Evolutionary conservation across 2,113 vertebrate species (phyloP).

Genomic region (Nothocercus nigrocapillus): DNA sequence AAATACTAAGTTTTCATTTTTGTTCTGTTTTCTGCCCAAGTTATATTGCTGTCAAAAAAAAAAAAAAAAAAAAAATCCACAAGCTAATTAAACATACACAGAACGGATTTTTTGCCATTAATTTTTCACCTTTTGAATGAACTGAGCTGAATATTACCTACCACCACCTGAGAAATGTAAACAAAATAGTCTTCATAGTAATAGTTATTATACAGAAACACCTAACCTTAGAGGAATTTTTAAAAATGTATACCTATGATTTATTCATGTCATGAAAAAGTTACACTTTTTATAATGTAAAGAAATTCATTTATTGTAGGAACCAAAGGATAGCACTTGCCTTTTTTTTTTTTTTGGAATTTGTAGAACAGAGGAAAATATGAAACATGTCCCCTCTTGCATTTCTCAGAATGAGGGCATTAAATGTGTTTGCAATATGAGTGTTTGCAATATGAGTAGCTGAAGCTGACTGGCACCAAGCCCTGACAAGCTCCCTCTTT

Average conservation of each 20-base stretch:
- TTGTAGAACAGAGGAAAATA: not conserved
- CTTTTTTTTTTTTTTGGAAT: not conserved
- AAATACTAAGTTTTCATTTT: not conserved
- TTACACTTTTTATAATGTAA: not conserved
- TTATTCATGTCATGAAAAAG: not conserved
- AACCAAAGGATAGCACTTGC: not conserved
- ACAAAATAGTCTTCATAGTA: not conserved
- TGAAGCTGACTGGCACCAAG: constrained; percentile 52
- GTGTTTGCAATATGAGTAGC: not conserved
- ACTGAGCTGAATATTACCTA: not conserved
- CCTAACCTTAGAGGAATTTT: not conserved
- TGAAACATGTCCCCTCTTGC: constrained; percentile 67
- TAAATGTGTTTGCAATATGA: constrained; percentile 25
- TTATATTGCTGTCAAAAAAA: not conserved
- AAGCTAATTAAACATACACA: not conserved
- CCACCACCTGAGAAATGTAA: not conserved
- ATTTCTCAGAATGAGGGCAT: not conserved
- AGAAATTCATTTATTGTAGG: not conserved
- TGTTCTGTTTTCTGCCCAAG: not conserved
- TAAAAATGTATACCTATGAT: not conserved
- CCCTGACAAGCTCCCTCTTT: constrained; percentile 59
- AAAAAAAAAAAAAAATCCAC: not conserved
- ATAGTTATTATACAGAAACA: not conserved
- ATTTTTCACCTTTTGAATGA: not conserved
- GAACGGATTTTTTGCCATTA: not conserved